Conservation (phyloP, 2,888 invertebrate species). For the Chrysolina oricalcia region DNA sequence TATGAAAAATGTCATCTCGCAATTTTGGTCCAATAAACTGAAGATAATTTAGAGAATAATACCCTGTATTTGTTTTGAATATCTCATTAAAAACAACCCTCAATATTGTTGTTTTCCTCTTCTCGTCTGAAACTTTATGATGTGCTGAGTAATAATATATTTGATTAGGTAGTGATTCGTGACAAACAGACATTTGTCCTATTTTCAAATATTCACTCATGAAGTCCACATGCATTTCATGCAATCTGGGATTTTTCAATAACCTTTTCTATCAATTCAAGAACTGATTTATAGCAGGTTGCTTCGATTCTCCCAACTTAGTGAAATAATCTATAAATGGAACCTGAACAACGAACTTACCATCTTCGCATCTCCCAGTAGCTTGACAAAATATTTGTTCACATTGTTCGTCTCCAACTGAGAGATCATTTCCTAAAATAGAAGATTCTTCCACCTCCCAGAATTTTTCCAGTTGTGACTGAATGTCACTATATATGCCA, state of each 20-base stretch:
- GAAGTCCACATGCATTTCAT: constrained; percentile 40
- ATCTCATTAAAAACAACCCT: constrained; percentile 58
- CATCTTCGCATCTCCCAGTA: too few relatives aligned
- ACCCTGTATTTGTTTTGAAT: constrained; percentile 16
- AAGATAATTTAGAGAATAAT: constrained; percentile 40
- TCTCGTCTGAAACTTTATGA: constrained; percentile 36
- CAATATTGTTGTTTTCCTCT: constrained; percentile 33
- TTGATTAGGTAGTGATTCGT: neutral
- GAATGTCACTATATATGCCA: too few relatives aligned
- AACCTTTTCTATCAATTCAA: constrained; percentile 38
- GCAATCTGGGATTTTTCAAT: constrained; percentile 16
- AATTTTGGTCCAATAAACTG: constrained; percentile 42
- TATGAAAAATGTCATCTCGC: constrained; percentile 10
- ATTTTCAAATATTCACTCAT: too few relatives aligned
- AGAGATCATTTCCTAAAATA: too few relatives aligned
- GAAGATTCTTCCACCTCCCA: too few relatives aligned
- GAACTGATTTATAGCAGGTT: too few relatives aligned
- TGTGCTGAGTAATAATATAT: constrained; percentile 42
- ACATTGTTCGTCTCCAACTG: too few relatives aligned
- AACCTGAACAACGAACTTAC: too few relatives aligned
- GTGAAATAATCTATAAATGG: too few relatives aligned
- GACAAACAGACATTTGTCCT: constrained; percentile 39
- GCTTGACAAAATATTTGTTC: too few relatives aligned
- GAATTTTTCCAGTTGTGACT: too few relatives aligned
- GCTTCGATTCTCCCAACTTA: too few relatives aligned